A percentile compares a stretch with the other conserved stretches of the same genome.
Evolutionary conservation across 2,888 invertebrate species (phyloP).

Genomic region (Epsilonema sp.): DNA sequence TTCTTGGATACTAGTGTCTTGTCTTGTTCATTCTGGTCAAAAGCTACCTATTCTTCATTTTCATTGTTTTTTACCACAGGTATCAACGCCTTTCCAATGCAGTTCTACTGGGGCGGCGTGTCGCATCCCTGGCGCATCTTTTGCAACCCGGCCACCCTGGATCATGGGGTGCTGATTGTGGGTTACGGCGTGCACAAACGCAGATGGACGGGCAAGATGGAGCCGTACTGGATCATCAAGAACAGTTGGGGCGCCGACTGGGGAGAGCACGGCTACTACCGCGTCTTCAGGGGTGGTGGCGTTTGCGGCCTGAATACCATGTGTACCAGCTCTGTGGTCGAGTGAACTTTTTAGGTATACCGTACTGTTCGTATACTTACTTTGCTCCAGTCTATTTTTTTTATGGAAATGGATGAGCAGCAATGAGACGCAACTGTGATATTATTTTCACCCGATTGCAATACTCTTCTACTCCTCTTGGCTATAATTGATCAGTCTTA

Average conservation of each 20-base stretch:
- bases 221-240: constrained; percentile 27
- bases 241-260: constrained; percentile 24
- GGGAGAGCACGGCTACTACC: constrained; percentile 27
- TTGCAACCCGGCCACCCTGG: constrained; percentile 17
- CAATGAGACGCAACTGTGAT: too few relatives aligned
- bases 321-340: constrained; percentile 53
- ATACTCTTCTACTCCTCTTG: too few relatives aligned
- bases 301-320: constrained; percentile 78
- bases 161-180: constrained; percentile 26
- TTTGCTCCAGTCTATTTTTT: too few relatives aligned
- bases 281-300: constrained; percentile 37
- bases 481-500: too few relatives aligned
- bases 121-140: constrained; percentile 23
- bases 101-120: constrained; percentile 28
- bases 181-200: constrained; percentile 22
- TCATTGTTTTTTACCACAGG: constrained; percentile 18
- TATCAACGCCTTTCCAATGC: constrained; percentile 26
- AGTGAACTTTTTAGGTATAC: too few relatives aligned
- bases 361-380: too few relatives aligned
- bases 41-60: too few relatives aligned
- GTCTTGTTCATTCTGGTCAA: too few relatives aligned
- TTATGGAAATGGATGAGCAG: too few relatives aligned
- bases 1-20: too few relatives aligned
- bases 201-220: constrained; percentile 11
- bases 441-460: too few relatives aligned